Evolutionary conservation across 2,888 invertebrate genomes (phyloP).

Genomic region (Julus scandinavius): DNA sequence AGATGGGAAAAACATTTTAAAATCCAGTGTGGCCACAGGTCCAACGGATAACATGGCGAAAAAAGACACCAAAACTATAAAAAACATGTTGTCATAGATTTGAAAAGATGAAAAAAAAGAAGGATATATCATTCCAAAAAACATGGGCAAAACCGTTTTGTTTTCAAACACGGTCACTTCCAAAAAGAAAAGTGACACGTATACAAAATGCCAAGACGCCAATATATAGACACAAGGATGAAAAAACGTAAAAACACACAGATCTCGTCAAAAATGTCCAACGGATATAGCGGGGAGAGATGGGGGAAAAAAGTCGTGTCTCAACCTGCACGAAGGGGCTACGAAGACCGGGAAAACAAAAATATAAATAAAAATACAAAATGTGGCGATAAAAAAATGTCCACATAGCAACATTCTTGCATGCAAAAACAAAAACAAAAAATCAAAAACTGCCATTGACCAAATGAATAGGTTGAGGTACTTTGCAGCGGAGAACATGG

Average conservation of each 20-base stretch:
- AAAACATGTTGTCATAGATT: conserved; percentile 46
- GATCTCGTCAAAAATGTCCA: conserved; percentile 48
- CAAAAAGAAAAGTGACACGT: conserved; percentile 47
- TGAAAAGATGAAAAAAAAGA: conserved; percentile 44
- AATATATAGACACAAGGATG: conserved; percentile 42
- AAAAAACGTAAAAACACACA: conserved; percentile 31
- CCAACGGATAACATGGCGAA: conserved; percentile 8
- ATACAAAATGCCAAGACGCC: conserved; percentile 47
- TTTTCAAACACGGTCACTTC: conserved; percentile 17
- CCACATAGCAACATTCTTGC: conserved; percentile 45
- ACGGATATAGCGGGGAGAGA: conserved; percentile 31
- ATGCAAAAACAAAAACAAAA: conserved; percentile 23
- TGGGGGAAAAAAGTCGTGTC: conserved; percentile 4
- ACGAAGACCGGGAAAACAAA: conserved; percentile 34
- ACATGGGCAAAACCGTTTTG: conserved; percentile 37
- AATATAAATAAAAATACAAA: background rate
- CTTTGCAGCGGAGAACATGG: background rate
- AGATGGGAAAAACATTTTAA: conserved; percentile 52
- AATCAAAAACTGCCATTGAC: background rate
- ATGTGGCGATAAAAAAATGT: conserved; percentile 10
- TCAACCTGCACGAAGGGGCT: conserved; percentile 46
- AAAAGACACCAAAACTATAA: conserved; percentile 39
- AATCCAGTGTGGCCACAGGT: conserved; percentile 35
- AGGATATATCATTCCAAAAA: conserved; percentile 51
- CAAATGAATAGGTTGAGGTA: background rate